A percentile compares a stretch with the other conserved stretches of the same genome.
Conservation (phyloP, 2,113 vertebrate genomes). For the Austrofundulus limnaeus region DNA sequence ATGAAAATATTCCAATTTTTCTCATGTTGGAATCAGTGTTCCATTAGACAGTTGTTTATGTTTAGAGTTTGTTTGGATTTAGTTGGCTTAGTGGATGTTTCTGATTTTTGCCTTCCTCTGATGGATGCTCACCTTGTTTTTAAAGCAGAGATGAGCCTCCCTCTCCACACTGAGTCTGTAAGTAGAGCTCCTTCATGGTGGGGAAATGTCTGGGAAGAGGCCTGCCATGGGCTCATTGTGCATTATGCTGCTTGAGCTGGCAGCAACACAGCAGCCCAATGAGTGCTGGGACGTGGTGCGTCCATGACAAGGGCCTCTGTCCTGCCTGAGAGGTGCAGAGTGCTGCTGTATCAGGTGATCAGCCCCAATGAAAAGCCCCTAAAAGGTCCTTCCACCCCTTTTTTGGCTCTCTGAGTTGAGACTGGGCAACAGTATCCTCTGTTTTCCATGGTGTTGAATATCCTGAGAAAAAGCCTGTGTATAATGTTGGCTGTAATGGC, state of each 20-base stretch:
- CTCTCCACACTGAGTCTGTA: constrained; percentile 40
- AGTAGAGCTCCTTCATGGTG: constrained; percentile 57
- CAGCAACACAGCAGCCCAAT: constrained; percentile 59
- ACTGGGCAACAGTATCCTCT: constrained; percentile 67
- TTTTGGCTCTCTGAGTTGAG: constrained; percentile 54
- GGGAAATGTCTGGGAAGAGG: constrained; percentile 49
- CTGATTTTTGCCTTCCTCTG: constrained; percentile 44
- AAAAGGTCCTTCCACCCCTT: constrained; percentile 71
- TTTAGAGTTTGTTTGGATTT: constrained; percentile 12
- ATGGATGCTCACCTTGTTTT: constrained; percentile 47
- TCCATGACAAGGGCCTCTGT: constrained; percentile 70
- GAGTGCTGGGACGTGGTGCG: constrained; percentile 31
- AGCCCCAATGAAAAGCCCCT: constrained; percentile 61
- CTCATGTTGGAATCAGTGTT: constrained; percentile 19
- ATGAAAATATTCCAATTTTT: constrained; percentile 23
- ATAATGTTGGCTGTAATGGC: constrained; percentile 81
- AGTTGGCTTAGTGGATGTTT: constrained; percentile 37
- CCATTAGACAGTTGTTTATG: constrained; percentile 33
- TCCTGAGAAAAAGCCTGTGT: constrained; percentile 78
- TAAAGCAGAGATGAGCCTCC: constrained; percentile 49
- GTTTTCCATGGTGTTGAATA: constrained; percentile 75
- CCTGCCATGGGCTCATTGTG: constrained; percentile 47
- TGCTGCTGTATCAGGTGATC: constrained; percentile 75
- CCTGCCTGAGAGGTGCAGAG: constrained; percentile 56
- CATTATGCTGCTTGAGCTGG: constrained; percentile 59